Evolutionary conservation across 2,113 vertebrate genomes (phyloP).

Genomic region (Pterocles orientalis): DNA sequence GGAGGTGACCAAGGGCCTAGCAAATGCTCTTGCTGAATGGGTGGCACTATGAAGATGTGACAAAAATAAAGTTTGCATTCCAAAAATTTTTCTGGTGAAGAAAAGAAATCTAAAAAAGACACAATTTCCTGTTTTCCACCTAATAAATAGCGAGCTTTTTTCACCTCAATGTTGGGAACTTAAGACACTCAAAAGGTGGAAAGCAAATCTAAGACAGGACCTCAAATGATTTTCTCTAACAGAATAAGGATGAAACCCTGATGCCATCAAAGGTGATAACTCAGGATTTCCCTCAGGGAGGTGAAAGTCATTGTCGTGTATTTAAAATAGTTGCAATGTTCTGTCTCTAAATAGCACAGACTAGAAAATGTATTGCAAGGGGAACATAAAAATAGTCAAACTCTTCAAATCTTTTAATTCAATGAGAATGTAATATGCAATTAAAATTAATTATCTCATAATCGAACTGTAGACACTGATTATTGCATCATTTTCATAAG

Average conservation of each 20-base stretch:
- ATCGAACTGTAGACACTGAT: slow-evolving; percentile 78
- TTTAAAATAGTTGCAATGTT: slow-evolving; percentile 74
- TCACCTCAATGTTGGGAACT: not conserved
- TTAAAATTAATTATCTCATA: slow-evolving; percentile 82
- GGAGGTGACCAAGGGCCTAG: not conserved
- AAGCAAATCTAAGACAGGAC: not conserved
- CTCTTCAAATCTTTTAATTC: slow-evolving; percentile 78
- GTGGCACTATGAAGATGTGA: not conserved
- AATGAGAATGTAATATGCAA: slow-evolving; percentile 80
- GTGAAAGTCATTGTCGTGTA: slow-evolving; percentile 66
- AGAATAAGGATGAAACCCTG: slow-evolving; percentile 19
- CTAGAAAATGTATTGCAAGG: slow-evolving; percentile 71
- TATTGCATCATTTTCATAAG: slow-evolving; percentile 77
- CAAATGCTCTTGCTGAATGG: not conserved
- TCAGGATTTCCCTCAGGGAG: slow-evolving; percentile 60
- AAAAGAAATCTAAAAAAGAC: not conserved
- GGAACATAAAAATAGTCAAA: slow-evolving; percentile 74
- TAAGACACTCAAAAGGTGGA: not conserved
- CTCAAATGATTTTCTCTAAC: not conserved
- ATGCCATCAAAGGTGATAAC: slow-evolving; percentile 40
- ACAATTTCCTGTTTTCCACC: not conserved
- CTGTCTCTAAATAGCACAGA: slow-evolving; percentile 74
- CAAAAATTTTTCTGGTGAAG: not conserved
- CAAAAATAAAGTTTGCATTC: not conserved
- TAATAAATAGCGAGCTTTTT: not conserved